Evolutionary conservation across 2,888 invertebrate species (phyloP), one percentile per base, ranked within the genome.

Genomic region (Meteorus cinctellus): DNA sequence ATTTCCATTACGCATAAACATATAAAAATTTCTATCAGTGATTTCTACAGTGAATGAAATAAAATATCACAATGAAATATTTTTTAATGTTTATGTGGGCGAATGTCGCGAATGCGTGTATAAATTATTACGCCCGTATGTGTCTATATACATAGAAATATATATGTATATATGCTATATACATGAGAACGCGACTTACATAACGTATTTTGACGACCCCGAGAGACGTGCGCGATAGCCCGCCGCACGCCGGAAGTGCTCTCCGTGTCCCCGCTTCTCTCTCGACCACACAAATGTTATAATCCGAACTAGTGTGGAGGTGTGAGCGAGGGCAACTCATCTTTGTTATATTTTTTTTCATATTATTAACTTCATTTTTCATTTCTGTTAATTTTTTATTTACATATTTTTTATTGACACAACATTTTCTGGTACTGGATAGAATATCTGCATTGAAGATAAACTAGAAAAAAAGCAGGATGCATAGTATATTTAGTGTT

Each of bases 131-230:
- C 45, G 69, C 62, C 59, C 41, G 41, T 73, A 71, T 74, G 36
- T 65, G 69, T 59, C 76, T 70, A 74, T 75, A 74, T 77, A 76
- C 72, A 67, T 69, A 66, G 2, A 1, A 1, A 41, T 68, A 72
- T 59, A 65, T 74, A 72, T 36, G 68, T 63, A 75, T 76, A 68
- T 74, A 74, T 76, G 4, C 73, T 77, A 71, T 29, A 67, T 29
- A 67, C 60, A 77, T 72, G 76, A 77, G 72, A 78, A 80, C 79
- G 79, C 78, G 79, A 69, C 79, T 84, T 83, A 83, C 84, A 81
- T 83, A 84, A 84, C 78, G 80, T 83, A 84, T 83, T 84, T 83
- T 82, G 83, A 84, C 84, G 84, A 84, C 83, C 84, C 82, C 82
- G 79, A 76, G 74, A 66, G 51, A 34, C 55, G 79, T 79, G 76